Evolutionary conservation across 2,797 vertebrate genomes (phyloP).

Genomic region (Onychomys torridus): DNA sequence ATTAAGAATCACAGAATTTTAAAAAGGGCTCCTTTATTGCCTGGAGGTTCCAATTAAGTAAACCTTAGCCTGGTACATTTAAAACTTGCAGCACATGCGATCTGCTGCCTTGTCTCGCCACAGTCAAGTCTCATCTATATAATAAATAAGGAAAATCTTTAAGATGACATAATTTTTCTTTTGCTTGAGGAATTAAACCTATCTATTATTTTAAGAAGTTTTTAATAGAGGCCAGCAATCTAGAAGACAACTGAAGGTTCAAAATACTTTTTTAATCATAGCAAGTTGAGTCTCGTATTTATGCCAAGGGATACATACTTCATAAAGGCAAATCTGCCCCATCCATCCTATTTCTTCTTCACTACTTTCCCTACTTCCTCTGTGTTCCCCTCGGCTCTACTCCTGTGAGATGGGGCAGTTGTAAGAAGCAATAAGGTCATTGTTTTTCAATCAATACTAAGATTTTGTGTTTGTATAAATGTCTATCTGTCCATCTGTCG

Average conservation of each 20-base stretch:
- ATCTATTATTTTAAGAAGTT: conserved; percentile 97
- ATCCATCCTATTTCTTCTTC: conserved; percentile 64
- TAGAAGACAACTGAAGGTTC: conserved; percentile 92
- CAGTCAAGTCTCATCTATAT: conserved; percentile 96
- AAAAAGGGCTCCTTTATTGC: conserved; percentile 99
- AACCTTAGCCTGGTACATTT: conserved; percentile 99
- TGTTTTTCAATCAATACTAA: conserved; percentile 44
- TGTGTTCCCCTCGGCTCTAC: background rate
- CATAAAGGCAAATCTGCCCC: conserved; percentile 73
- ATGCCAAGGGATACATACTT: conserved; percentile 64
- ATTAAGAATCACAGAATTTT: conserved; percentile 99
- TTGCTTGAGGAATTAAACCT: conserved; percentile 97
- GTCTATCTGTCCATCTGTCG: background rate
- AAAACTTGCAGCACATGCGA: conserved; percentile 98
- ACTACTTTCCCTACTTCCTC: background rate
- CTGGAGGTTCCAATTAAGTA: conserved; percentile 99
- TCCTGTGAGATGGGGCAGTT: conserved; percentile 64
- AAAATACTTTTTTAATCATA: conserved; percentile 87
- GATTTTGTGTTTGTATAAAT: conserved; percentile 30
- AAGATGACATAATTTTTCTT: conserved; percentile 95
- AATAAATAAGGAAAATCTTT: conserved; percentile 97
- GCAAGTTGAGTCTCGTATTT: conserved; percentile 79
- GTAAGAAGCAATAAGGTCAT: conserved; percentile 63
- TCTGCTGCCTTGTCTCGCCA: conserved; percentile 85
- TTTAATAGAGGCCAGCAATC: conserved; percentile 95